phyloP scores from a whole-genome alignment of 2,113 vertebrate species.

The Antechinus flavipes region DNA sequence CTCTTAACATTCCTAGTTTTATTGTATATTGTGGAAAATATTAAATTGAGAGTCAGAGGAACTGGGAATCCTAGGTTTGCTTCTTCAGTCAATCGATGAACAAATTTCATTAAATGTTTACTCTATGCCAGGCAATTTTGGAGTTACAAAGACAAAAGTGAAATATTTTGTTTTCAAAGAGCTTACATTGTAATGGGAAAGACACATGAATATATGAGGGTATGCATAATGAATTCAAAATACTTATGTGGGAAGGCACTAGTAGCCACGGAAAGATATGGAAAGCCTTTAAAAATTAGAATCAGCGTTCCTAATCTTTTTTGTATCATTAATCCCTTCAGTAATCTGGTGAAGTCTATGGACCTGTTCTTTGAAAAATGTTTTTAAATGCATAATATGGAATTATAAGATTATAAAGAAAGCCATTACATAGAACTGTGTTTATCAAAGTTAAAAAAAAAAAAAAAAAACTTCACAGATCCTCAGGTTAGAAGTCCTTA shows the following conservation, averaged over 20 bases:
- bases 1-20: too few species aligned
- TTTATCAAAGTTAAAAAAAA: neutral
- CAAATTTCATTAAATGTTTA: too few species aligned
- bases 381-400: too few species aligned
- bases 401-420: neutral
- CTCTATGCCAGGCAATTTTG: too few species aligned
- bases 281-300: neutral
- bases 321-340: neutral
- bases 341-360: neutral
- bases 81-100: too few species aligned
- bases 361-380: too few species aligned
- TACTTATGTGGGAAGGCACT: neutral
- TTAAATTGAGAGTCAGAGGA: too few species aligned
- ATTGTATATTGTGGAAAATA: too few species aligned
- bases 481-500: neutral
- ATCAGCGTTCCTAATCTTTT: neutral
- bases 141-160: too few species aligned
- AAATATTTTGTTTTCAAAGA: neutral
- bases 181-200: neutral
- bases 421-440: neutral
- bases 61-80: too few species aligned
- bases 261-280: neutral
- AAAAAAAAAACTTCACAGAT: neutral
- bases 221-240: neutral
- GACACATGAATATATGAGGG: neutral